A percentile compares a stretch with the other conserved stretches of the same genome.
phyloP scores from a whole-genome alignment of 2,888 invertebrate species.

The Lymantria dispar region DNA sequence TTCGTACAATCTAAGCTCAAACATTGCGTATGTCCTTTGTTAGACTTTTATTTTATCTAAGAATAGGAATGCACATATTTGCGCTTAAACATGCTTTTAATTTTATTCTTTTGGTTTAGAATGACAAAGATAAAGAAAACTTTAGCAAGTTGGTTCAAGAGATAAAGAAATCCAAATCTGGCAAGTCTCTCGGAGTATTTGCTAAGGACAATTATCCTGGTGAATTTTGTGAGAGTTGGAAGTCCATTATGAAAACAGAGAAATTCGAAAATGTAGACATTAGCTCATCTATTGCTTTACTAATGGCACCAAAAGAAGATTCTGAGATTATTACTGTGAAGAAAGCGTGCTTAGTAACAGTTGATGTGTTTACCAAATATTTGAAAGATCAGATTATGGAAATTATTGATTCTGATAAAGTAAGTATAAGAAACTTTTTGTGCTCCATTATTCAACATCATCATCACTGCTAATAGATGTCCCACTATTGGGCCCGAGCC shows the following conservation, averaged over 20 bases:
- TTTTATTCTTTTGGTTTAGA: slow-evolving; percentile 67
- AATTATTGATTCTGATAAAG: slow-evolving; percentile 98
- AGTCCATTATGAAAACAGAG: slow-evolving; percentile 87
- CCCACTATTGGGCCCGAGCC: too few relatives aligned
- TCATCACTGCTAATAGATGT: too few relatives aligned
- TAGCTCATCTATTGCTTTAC: slow-evolving; percentile 90
- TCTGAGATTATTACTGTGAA: slow-evolving; percentile 93
- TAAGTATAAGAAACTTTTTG: slow-evolving; percentile 50
- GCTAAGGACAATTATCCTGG: slow-evolving; percentile 96
- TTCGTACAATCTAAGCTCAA: too few relatives aligned
- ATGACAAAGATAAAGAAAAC: slow-evolving; percentile 96
- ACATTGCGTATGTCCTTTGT: too few relatives aligned
- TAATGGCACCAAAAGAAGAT: slow-evolving; percentile 98
- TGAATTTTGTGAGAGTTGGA: slow-evolving; percentile 96
- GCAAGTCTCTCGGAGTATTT: slow-evolving; percentile 94
- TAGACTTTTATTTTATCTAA: too few relatives aligned
- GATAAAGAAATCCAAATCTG: slow-evolving; percentile 93
- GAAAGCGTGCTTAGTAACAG: slow-evolving; percentile 95
- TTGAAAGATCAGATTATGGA: slow-evolving; percentile 99
- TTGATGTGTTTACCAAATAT: slow-evolving; percentile 97
- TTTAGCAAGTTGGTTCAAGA: slow-evolving; percentile 89
- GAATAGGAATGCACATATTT: background rate
- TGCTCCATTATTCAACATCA: too few relatives aligned
- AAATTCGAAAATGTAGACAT: slow-evolving; percentile 94
- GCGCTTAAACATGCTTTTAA: background rate